A percentile compares a stretch with the other conserved stretches of the same genome.
Conservation (phyloP, 2,113 vertebrate genomes). For the Prietella phreatophila region DNA sequence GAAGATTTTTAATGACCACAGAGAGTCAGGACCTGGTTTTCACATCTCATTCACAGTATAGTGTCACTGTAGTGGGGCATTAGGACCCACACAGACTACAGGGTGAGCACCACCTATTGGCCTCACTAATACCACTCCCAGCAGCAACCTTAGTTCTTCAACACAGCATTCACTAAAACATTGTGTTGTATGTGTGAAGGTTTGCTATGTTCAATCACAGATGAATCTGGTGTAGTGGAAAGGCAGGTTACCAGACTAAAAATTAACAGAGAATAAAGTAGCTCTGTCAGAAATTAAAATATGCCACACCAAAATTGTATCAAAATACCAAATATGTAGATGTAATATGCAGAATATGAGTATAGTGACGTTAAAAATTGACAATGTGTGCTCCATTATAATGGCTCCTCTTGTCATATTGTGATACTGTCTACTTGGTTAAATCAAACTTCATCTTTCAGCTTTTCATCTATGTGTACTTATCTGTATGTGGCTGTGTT, state of each 20-base stretch:
- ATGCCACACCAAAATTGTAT: not conserved
- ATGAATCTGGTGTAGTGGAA: not conserved
- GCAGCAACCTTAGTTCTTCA: not conserved
- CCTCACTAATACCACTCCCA: too few species aligned
- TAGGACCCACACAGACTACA: too few species aligned
- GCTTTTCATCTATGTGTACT: slow-evolving; percentile 29
- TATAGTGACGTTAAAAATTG: not conserved
- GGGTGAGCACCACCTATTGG: too few species aligned
- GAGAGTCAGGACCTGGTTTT: too few species aligned
- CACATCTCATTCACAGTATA: too few species aligned
- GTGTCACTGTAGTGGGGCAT: too few species aligned
- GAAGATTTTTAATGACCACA: too few species aligned
- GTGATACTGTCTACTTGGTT: slow-evolving; percentile 47
- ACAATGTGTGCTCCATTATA: slow-evolving; percentile 9
- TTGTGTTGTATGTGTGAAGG: not conserved
- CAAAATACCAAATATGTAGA: not conserved
- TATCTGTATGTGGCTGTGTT: slow-evolving; percentile 14
- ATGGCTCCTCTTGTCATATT: slow-evolving; percentile 47
- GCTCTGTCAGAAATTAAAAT: not conserved
- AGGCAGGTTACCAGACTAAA: not conserved
- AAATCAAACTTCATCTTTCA: slow-evolving; percentile 65
- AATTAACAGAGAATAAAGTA: not conserved
- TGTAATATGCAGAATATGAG: not conserved
- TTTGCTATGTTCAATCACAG: not conserved
- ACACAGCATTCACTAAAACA: not conserved